Conservation (phyloP, 2,888 invertebrate species). For the Chrysomela aeneicollis region DNA sequence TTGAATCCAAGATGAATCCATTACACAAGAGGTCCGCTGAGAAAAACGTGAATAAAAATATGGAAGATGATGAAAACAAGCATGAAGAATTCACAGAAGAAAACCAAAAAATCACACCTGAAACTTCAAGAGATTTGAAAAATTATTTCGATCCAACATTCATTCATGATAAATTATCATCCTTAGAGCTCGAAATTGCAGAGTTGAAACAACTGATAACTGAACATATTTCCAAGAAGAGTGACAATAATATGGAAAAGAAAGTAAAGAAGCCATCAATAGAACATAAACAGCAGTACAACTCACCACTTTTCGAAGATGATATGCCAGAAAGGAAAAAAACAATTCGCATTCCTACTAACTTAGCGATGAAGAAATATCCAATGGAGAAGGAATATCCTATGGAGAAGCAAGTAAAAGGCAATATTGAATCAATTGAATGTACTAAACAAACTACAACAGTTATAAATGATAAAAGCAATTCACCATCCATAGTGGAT, state of each 20-base stretch:
- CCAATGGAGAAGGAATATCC: too few relatives aligned
- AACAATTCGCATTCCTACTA: not conserved
- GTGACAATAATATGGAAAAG: not conserved
- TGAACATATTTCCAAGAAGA: not conserved
- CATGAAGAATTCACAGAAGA: not conserved
- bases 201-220: not conserved
- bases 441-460: not conserved
- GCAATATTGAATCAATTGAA: not conserved
- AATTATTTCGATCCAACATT: not conserved
- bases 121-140: not conserved
- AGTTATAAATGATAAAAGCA: not conserved
- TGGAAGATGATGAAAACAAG: not conserved
- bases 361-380: not conserved
- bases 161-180: not conserved
- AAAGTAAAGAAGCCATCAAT: not conserved
- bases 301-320: not conserved
- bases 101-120: not conserved
- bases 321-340: not conserved
- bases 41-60: too few relatives aligned
- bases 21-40: too few relatives aligned
- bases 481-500: not conserved
- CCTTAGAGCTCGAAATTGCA: not conserved
- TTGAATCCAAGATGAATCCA: not conserved
- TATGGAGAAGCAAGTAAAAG: not conserved
- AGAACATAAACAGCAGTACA: not conserved